Conservation (phyloP, 2,113 vertebrate genomes). For the Alethe diademata region DNA sequence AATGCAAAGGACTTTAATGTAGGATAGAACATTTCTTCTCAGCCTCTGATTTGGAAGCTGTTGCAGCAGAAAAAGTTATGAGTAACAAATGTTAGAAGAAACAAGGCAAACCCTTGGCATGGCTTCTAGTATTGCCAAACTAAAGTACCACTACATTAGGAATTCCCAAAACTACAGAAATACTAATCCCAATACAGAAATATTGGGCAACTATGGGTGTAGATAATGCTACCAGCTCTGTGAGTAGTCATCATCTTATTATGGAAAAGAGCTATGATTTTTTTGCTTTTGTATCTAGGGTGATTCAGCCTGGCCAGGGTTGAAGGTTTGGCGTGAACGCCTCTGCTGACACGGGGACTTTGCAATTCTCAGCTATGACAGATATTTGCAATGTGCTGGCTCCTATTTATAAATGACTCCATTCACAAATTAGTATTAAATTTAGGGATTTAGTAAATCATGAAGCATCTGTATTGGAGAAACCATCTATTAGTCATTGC, state of each 20-base stretch:
- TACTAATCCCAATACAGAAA: neutral
- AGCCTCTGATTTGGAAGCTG: neutral
- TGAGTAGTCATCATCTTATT: neutral
- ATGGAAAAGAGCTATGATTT: neutral
- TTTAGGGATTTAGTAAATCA: neutral
- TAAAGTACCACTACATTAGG: neutral
- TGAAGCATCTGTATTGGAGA: neutral
- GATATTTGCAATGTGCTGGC: neutral
- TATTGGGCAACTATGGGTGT: neutral
- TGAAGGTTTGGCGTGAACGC: neutral
- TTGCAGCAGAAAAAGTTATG: neutral
- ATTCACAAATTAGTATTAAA: neutral
- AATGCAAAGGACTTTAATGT: neutral
- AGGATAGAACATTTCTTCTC: neutral
- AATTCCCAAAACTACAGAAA: neutral
- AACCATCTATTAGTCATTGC: neutral
- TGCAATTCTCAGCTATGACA: neutral
- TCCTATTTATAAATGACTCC: neutral
- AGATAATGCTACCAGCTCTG: neutral
- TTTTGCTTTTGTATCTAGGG: neutral
- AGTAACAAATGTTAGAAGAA: neutral
- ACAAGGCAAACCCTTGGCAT: neutral
- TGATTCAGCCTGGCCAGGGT: neutral
- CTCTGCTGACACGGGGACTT: neutral
- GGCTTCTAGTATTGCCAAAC: neutral